Evolutionary conservation across 2,888 invertebrate species (phyloP), one percentile per base, ranked within the genome.

Genomic region (Mimas tiliae): DNA sequence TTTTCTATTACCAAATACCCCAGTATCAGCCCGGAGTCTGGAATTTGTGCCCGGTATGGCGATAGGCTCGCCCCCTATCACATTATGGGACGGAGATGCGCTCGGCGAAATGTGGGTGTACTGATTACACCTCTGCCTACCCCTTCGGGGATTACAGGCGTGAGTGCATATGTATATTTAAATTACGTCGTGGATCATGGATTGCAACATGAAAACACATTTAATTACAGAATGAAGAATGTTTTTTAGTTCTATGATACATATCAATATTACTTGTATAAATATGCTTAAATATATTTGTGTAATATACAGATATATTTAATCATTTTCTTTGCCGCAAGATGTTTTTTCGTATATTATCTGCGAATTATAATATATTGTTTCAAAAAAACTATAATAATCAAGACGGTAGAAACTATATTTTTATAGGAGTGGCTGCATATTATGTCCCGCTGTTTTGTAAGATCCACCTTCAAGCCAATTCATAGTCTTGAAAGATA

Each of bases 371-470:
- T 42, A 9, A 42, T 42, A 42, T 9, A 42, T 1, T 7, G 8
- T 42, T 9, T 42, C 6, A 42, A 19, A 52, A 33, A 52, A 11
- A 9, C 3, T 33, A 33, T 58, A 38, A 11, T 16, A 58, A 11
- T 19, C 16, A 19, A 19, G n/a, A 19, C 12, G 9, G 7, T 58
- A 42, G 42, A 42, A 42, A 42, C 19, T 42, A 58, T 42, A 58
- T 58, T 55, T 55, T 58, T 58, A 58, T 58, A 38, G 38, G 16
- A 58, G 19, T 58, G 58, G 19, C 16, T 27, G 27, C 27, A 27
- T 27, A 27, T 1, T 34, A 38, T 55, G 38, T 55, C 38, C 16
- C 34, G 11, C 34, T n/a, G 33, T 55, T 55, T 38, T 55, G 34
- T 27, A 34, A 55, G 55, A 55, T 34, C n/a, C 9, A n/a, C 34